Evolutionary conservation across 2,888 invertebrate species (phyloP).

Genomic region (Cotesia congregata): DNA sequence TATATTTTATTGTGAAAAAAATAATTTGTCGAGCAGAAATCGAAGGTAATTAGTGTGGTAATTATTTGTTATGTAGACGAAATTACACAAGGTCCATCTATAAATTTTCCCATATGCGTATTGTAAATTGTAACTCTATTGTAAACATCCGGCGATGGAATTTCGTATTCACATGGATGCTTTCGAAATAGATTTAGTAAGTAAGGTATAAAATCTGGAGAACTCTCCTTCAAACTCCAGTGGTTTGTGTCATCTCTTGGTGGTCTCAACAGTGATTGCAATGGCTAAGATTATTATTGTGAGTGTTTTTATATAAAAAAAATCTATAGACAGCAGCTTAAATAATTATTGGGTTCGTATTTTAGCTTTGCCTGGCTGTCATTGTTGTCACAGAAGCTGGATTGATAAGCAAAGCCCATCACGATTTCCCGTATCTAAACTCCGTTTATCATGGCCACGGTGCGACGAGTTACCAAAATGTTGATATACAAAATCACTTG

Average conservation of each 20-base stretch:
- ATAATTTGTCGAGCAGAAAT: neutral
- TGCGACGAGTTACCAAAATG: slow-evolving; percentile 65
- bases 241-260: neutral
- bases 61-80: neutral
- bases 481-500: slow-evolving; percentile 57
- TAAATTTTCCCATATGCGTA: slow-evolving; percentile 34
- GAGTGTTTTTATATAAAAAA: slow-evolving; percentile 26
- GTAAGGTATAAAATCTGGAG: slow-evolving; percentile 28
- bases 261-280: neutral
- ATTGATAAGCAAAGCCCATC: slow-evolving; percentile 51
- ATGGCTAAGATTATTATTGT: slow-evolving; percentile 43
- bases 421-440: slow-evolving; percentile 57
- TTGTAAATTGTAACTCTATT: slow-evolving; percentile 48
- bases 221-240: neutral
- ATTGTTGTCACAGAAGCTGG: slow-evolving; percentile 53
- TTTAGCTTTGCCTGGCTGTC: slow-evolving; percentile 54
- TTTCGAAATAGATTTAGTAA: slow-evolving; percentile 53
- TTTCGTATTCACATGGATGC: slow-evolving; percentile 53
- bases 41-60: neutral
- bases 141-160: slow-evolving; percentile 58
- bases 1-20: neutral
- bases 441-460: slow-evolving; percentile 61
- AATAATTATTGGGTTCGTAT: slow-evolving; percentile 31
- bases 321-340: too few relatives aligned
- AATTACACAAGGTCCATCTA: neutral